Percentiles rank a stretch among this genome's conserved stretches.
Evolutionary conservation across 2,888 invertebrate species (phyloP).

Genomic region (Teleiodes luculella): DNA sequence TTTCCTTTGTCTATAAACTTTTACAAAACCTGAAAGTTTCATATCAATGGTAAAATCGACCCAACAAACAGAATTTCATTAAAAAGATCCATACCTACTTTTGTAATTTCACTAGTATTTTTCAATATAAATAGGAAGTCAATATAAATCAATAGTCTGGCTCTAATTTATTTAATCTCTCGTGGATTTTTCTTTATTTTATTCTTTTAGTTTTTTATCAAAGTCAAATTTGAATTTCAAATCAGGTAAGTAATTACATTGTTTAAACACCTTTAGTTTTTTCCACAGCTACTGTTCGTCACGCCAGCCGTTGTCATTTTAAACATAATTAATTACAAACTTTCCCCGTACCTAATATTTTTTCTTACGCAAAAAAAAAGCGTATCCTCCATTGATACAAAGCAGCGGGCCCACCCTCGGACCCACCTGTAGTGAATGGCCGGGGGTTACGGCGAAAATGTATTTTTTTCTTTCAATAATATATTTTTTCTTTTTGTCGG

Average conservation of each 20-base stretch:
- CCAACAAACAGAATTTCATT: too few species aligned
- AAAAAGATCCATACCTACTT: too few species aligned
- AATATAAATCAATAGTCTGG: too few species aligned
- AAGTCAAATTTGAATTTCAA: too few species aligned
- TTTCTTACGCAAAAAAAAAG: constrained; percentile 57
- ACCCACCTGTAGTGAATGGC: constrained; percentile 75
- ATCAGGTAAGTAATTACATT: neutral
- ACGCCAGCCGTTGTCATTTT: constrained; percentile 37
- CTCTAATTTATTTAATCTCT: too few species aligned
- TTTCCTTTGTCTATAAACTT: too few species aligned
- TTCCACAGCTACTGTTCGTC: constrained; percentile 26
- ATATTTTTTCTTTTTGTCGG: constrained; percentile 70
- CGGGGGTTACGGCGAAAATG: constrained; percentile 67
- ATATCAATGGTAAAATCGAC: too few species aligned
- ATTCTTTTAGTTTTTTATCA: too few species aligned
- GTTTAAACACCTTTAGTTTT: neutral
- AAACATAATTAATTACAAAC: constrained; percentile 59
- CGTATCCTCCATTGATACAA: constrained; percentile 70
- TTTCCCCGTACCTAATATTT: constrained; percentile 48
- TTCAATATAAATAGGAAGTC: too few species aligned
- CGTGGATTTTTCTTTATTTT: too few species aligned
- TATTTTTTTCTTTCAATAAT: constrained; percentile 34
- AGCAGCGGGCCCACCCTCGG: constrained; percentile 69
- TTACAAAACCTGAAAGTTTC: too few species aligned
- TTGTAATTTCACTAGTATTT: too few species aligned